Conservation (phyloP, 2,113 vertebrate genomes). For the Pelvicachromis taeniatus region DNA sequence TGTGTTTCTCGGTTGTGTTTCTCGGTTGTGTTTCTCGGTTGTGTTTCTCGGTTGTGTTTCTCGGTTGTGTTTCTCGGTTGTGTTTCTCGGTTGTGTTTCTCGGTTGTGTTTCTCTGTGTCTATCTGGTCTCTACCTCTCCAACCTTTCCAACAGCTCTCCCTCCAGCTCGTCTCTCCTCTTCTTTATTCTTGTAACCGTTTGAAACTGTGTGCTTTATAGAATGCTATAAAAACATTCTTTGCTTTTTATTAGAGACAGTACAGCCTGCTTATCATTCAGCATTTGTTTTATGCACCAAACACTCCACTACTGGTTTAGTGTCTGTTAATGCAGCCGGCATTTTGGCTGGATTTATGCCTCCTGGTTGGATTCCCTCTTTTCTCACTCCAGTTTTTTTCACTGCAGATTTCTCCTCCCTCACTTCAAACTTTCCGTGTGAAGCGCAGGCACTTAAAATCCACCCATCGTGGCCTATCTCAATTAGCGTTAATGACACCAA, state of each 20-base stretch:
- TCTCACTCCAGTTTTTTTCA: not conserved
- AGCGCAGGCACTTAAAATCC: not conserved
- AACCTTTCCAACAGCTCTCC: not conserved
- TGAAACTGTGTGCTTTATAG: not conserved
- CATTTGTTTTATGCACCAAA: not conserved
- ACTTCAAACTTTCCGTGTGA: not conserved
- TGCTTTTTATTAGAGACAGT: not conserved
- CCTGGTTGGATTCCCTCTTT: not conserved
- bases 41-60: too few relatives aligned
- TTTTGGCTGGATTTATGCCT: not conserved
- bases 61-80: too few relatives aligned
- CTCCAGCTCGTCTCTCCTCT: not conserved
- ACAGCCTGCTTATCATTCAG: not conserved
- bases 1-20: too few relatives aligned
- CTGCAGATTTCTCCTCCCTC: not conserved
- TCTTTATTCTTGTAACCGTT: not conserved
- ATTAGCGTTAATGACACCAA: conserved; percentile 1
- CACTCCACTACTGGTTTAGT: not conserved
- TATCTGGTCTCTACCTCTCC: not conserved
- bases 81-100: too few relatives aligned
- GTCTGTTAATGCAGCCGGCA: not conserved
- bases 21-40: too few relatives aligned
- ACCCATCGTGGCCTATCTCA: not conserved
- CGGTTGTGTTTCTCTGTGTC: not conserved
- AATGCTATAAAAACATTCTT: not conserved